Conservation (phyloP, 2,888 invertebrate species). For the Rhyacophila evoluta region DNA sequence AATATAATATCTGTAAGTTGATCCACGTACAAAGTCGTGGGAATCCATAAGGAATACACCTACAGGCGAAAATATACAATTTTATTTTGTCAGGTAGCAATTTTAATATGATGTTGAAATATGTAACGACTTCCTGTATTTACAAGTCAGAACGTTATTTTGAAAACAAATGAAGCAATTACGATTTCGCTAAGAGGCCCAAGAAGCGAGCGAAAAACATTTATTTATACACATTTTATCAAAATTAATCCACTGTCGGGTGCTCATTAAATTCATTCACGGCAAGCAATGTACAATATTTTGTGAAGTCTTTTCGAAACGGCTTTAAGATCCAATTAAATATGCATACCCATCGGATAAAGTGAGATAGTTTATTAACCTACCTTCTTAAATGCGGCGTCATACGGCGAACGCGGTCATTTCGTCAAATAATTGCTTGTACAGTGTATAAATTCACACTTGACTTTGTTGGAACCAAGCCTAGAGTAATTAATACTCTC, state of each 20-base stretch:
- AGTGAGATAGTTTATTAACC: too few relatives aligned
- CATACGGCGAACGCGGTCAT: too few relatives aligned
- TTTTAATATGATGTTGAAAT: not conserved
- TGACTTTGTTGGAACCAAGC: too few relatives aligned
- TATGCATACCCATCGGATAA: not conserved
- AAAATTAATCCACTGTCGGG: conserved; percentile 11
- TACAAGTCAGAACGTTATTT: not conserved
- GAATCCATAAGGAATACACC: too few relatives aligned
- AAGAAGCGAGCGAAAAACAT: not conserved
- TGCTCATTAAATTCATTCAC: not conserved
- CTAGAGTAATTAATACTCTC: too few relatives aligned
- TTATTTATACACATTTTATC: not conserved
- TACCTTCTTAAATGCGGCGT: too few relatives aligned
- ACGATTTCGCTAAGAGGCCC: not conserved
- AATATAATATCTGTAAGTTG: too few relatives aligned
- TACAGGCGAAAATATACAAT: too few relatives aligned
- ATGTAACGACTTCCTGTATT: not conserved
- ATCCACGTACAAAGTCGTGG: too few relatives aligned
- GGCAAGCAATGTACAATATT: not conserved
- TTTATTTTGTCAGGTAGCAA: too few relatives aligned
- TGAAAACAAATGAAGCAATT: not conserved
- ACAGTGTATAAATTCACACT: too few relatives aligned
- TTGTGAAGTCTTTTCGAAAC: not conserved
- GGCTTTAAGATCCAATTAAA: conserved; percentile 14
- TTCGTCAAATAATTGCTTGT: too few relatives aligned